phyloP scores from a whole-genome alignment of 2,797 vertebrate species.

The Danio albolineatus region DNA sequence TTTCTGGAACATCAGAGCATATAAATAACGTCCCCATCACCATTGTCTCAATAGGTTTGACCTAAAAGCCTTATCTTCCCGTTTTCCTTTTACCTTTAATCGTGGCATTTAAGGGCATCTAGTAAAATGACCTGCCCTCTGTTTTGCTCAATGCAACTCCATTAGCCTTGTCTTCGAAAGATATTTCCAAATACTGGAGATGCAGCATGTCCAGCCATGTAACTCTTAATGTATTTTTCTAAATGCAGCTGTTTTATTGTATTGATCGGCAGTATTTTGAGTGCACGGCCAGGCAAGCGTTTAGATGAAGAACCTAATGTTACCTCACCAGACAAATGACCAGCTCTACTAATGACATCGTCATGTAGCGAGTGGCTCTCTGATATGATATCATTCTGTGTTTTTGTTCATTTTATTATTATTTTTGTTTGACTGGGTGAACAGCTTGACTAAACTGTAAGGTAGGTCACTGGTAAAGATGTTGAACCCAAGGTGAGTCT shows the following conservation, averaged over 20 bases:
- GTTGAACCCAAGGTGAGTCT: background rate
- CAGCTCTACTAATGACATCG: constrained; percentile 35
- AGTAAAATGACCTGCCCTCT: background rate
- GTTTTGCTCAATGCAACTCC: constrained; percentile 18
- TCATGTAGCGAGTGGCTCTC: constrained; percentile 12
- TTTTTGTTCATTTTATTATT: background rate
- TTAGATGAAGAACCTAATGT: constrained; percentile 47
- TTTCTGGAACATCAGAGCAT: constrained; percentile 72
- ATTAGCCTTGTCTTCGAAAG: constrained; percentile 18
- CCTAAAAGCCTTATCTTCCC: constrained; percentile 28
- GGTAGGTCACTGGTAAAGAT: constrained; percentile 10
- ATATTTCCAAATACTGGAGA: constrained; percentile 27
- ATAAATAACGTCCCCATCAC: constrained; percentile 9
- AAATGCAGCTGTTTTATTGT: constrained; percentile 46
- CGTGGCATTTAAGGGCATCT: constrained; percentile 13
- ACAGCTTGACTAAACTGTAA: background rate
- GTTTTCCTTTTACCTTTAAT: background rate
- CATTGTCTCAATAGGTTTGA: constrained; percentile 27
- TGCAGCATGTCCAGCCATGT: constrained; percentile 20
- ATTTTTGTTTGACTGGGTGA: background rate
- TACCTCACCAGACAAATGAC: constrained; percentile 43
- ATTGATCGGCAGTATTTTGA: constrained; percentile 53
- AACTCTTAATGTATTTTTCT: constrained; percentile 19
- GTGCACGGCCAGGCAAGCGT: constrained; percentile 43
- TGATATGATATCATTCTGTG: constrained; percentile 2